A percentile compares a stretch with the other conserved stretches of the same genome.
phyloP scores from a whole-genome alignment of 2,113 vertebrate species.

The Ptilorrhoa leucosticta region DNA sequence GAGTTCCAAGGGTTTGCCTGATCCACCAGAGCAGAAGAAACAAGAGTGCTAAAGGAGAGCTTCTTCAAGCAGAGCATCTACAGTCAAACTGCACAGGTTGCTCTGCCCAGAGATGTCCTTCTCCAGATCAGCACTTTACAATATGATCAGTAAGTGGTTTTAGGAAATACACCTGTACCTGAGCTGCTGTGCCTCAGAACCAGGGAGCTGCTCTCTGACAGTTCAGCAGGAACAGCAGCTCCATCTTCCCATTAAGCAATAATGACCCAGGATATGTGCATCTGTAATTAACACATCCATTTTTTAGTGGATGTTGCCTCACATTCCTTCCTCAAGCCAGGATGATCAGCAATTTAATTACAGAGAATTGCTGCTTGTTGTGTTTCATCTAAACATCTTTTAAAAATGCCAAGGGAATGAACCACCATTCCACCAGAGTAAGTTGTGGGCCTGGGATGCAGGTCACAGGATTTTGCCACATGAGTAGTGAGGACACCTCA shows the following conservation, averaged over 20 bases:
- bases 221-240: not conserved
- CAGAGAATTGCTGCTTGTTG: not conserved
- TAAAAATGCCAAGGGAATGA: not conserved
- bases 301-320: not conserved
- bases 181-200: not conserved
- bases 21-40: not conserved
- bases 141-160: accelerated
- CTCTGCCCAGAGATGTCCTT: not conserved
- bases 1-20: not conserved
- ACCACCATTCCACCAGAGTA: not conserved
- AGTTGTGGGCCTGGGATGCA: not conserved
- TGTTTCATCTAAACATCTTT: not conserved
- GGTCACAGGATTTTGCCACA: not conserved
- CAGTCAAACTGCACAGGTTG: accelerated
- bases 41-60: not conserved
- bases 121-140: not conserved
- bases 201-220: not conserved
- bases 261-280: not conserved
- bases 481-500: not conserved
- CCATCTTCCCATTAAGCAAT: not conserved
- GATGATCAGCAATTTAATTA: not conserved
- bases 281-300: not conserved
- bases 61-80: too few species aligned
- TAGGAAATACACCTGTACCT: not conserved
- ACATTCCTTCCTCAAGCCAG: not conserved